Percentiles rank a stretch among this genome's conserved stretches.
These are phyloP conservation scores for Penaeus japonicus DNA, from an alignment of 1,140 invertebrate species.

Conservation along the genomic window DNA sequence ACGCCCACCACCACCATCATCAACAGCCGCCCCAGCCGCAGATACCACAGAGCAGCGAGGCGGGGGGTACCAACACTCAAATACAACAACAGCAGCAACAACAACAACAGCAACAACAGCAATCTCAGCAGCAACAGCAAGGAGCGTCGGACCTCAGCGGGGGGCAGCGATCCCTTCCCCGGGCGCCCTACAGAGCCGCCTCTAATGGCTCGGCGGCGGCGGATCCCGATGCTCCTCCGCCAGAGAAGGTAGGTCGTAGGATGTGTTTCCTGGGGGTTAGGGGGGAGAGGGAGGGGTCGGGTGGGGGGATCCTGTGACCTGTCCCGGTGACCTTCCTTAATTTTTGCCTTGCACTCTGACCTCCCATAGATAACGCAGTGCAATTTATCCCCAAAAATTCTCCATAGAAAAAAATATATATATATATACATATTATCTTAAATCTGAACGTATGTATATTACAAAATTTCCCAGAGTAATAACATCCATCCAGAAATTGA, in stretches of 20 bases:
- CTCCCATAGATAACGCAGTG: not conserved
- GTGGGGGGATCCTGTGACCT: not conserved
- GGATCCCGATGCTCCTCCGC: slow-evolving; percentile 24
- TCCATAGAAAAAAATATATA: not conserved
- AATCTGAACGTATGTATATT: not conserved
- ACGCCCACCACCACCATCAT: slow-evolving; percentile 23
- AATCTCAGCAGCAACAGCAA: not conserved
- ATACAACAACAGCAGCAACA: slow-evolving; percentile 2
- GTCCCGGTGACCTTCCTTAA: too few relatives aligned
- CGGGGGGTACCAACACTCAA: not conserved
- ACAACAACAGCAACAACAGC: not conserved
- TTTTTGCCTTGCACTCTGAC: too few relatives aligned
- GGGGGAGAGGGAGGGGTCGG: too few relatives aligned
- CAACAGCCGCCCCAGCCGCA: slow-evolving; percentile 9
- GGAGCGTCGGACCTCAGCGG: not conserved
- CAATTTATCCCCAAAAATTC: not conserved
- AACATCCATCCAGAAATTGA: not conserved
- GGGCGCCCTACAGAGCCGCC: slow-evolving; percentile 29
- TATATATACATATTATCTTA: not conserved
- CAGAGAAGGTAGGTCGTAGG: slow-evolving; percentile 24
- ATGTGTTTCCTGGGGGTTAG: not conserved
- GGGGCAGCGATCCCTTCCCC: slow-evolving; percentile 9
- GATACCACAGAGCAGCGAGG: not conserved
- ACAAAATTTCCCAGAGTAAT: not conserved
- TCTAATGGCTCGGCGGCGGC: slow-evolving; percentile 15